Conservation (phyloP, 2,888 invertebrate species). For the Deilephila porcellus region DNA sequence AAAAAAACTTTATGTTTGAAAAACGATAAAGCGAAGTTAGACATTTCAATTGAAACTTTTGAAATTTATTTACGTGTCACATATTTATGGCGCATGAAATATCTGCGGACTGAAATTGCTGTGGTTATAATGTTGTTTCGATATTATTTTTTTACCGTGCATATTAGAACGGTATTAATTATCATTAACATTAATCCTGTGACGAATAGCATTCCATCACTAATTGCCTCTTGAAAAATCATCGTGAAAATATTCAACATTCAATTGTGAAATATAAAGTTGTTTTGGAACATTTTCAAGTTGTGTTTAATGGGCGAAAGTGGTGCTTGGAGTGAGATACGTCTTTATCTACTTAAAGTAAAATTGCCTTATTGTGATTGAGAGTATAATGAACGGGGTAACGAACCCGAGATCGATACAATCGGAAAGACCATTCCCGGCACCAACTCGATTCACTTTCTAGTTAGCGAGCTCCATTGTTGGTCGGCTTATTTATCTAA, state of each 20-base stretch:
- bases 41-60: conserved; percentile 26
- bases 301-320: conserved; percentile 27
- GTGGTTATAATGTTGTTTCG: background rate
- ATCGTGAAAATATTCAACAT: background rate
- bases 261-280: background rate
- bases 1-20: conserved; percentile 11
- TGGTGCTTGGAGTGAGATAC: conserved; percentile 35
- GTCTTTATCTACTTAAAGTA: conserved; percentile 41
- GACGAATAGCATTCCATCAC: background rate
- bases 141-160: background rate
- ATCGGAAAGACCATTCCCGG: conserved; percentile 74
- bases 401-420: conserved; percentile 73
- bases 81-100: conserved; percentile 4
- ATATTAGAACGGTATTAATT: background rate
- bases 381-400: conserved; percentile 73
- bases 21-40: conserved; percentile 6
- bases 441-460: conserved; percentile 75
- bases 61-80: conserved; percentile 8
- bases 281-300: conserved; percentile 3
- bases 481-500: conserved; percentile 74
- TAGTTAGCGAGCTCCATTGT: conserved; percentile 76
- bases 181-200: background rate
- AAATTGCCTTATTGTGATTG: conserved; percentile 70
- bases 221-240: background rate
- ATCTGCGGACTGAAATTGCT: background rate